These are phyloP conservation scores for Acanthurus tractus DNA, from an alignment of 2,797 vertebrate species.

Conservation along the genomic window DNA sequence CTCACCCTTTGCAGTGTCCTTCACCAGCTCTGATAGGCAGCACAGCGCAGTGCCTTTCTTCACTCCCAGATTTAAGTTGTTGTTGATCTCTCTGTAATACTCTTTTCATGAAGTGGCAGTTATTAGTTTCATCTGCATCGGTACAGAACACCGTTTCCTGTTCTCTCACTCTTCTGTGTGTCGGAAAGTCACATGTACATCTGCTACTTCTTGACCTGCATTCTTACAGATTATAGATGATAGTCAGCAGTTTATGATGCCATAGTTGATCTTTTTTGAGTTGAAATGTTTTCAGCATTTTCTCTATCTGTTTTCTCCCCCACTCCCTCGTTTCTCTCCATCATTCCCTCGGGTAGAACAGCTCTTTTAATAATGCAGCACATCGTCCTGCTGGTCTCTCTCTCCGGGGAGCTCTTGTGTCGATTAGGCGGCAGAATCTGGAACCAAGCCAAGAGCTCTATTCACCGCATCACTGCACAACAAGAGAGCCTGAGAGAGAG, in stretches of 20 bases:
- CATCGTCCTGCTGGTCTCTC: constrained; percentile 70
- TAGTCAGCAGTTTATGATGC: constrained; percentile 14
- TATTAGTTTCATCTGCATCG: constrained; percentile 6
- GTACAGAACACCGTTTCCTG: neutral
- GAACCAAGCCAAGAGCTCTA: constrained; percentile 70
- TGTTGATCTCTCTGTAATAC: neutral
- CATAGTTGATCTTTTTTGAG: constrained; percentile 10
- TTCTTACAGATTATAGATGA: constrained; percentile 1
- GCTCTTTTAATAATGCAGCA: constrained; percentile 82
- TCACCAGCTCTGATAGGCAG: neutral
- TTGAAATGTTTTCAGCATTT: constrained; percentile 32
- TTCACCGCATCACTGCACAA: constrained; percentile 78
- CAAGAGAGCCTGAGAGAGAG: constrained; percentile 67
- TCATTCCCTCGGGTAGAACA: constrained; percentile 60
- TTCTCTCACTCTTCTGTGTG: constrained; percentile 2
- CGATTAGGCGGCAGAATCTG: constrained; percentile 79
- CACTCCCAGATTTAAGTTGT: neutral
- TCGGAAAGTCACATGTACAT: constrained; percentile 6
- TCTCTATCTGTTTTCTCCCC: constrained; percentile 36
- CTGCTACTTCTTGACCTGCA: constrained; percentile 10
- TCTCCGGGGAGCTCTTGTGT: constrained; percentile 79
- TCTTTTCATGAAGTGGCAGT: neutral
- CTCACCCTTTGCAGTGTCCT: neutral
- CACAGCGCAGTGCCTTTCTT: neutral
- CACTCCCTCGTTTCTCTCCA: constrained; percentile 44